Percentiles rank a stretch among this genome's conserved stretches.
Evolutionary conservation across 2,113 vertebrate genomes (phyloP).

Genomic region (Hyaena hyaena): DNA sequence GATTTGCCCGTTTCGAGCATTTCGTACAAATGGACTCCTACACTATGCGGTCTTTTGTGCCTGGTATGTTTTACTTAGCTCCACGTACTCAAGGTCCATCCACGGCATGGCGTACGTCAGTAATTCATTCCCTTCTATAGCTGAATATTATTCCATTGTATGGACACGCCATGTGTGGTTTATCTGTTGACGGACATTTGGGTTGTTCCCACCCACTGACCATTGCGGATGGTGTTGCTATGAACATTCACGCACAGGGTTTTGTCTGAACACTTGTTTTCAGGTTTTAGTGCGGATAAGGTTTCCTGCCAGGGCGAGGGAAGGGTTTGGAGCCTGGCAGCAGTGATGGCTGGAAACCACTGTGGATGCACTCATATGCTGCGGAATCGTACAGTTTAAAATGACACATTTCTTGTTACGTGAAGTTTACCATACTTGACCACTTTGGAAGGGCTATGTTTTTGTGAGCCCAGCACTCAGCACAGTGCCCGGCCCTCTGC

Average conservation of each 20-base stretch:
- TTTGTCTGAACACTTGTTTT: not conserved
- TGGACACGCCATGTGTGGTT: not conserved
- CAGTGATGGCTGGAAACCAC: too few relatives aligned
- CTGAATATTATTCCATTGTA: not conserved
- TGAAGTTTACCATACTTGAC: not conserved
- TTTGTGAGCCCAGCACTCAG: not conserved
- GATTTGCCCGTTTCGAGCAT: not conserved
- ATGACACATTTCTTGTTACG: not conserved
- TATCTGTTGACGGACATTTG: not conserved
- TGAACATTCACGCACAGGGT: not conserved
- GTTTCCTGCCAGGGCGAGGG: not conserved
- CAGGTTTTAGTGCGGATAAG: not conserved
- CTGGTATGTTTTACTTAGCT: not conserved
- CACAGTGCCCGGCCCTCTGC: not conserved
- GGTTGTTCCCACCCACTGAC: not conserved
- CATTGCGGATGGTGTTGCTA: too few relatives aligned
- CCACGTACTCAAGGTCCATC: not conserved
- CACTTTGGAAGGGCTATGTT: not conserved
- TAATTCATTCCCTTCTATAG: not conserved
- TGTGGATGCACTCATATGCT: not conserved
- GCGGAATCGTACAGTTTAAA: not conserved
- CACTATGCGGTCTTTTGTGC: fast-evolving
- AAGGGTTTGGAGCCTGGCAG: not conserved
- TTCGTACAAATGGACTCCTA: not conserved
- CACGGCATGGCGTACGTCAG: fast-evolving